phyloP scores from a whole-genome alignment of 2,797 vertebrate species.

The Sebastes nivosus region DNA sequence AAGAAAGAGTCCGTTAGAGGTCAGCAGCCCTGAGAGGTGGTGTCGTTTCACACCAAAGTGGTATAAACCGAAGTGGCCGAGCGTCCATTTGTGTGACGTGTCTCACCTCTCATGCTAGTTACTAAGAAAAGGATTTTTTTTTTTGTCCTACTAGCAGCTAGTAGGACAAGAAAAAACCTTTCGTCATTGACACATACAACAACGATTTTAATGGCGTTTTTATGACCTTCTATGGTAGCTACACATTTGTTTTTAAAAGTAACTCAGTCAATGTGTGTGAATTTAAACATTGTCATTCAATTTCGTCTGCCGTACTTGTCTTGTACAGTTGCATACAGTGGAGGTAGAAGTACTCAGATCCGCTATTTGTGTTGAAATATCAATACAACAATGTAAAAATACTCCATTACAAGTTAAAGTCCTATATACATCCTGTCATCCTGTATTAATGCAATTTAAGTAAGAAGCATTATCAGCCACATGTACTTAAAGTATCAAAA shows the following conservation, averaged over 20 bases:
- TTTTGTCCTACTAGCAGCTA: neutral
- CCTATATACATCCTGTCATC: neutral
- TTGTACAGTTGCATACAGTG: neutral
- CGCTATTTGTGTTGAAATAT: neutral
- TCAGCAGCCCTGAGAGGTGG: neutral
- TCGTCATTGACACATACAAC: neutral
- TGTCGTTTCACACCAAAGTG: neutral
- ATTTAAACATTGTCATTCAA: neutral
- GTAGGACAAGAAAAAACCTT: neutral
- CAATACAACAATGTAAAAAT: neutral
- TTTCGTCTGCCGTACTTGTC: neutral
- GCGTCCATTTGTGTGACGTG: neutral
- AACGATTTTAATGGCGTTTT: neutral
- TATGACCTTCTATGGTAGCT: neutral
- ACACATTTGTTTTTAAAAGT: neutral
- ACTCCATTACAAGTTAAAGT: neutral
- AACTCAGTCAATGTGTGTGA: neutral
- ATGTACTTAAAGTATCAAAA: neutral
- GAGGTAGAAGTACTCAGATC: neutral
- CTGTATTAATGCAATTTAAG: neutral
- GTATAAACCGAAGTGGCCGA: neutral
- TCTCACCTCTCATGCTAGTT: neutral
- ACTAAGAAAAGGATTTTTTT: neutral
- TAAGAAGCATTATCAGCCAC: neutral
- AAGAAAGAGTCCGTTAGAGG: neutral